Evolutionary conservation across 2,888 invertebrate species (phyloP).

Genomic region (Carabus problematicus): DNA sequence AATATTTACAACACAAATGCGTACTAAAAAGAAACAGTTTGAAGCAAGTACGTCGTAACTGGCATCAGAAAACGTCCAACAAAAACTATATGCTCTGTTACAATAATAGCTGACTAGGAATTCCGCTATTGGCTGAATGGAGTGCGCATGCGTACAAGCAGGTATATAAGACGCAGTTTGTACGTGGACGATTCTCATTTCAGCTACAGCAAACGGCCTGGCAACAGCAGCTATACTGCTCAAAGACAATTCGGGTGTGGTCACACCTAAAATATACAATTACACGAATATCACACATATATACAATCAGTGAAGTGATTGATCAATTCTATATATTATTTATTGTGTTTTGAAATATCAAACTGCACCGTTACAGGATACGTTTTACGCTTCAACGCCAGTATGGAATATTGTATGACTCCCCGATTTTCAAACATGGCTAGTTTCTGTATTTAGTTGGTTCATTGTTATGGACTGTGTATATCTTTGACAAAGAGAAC

Average conservation of each 20-base stretch:
- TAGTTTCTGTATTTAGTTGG: too few relatives aligned
- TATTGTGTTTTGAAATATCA: conserved; percentile 33
- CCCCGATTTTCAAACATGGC: too few relatives aligned
- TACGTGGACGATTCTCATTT: conserved; percentile 38
- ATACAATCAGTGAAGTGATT: conserved; percentile 37
- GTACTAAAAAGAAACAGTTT: conserved; percentile 40
- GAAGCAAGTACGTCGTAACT: conserved; percentile 43
- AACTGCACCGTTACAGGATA: conserved; percentile 10
- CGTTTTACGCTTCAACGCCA: too few relatives aligned
- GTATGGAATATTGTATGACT: too few relatives aligned
- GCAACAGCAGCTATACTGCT: too few relatives aligned
- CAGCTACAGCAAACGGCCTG: conserved; percentile 8
- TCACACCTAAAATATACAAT: conserved; percentile 29
- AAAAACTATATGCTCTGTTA: conserved; percentile 28
- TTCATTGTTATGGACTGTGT: too few relatives aligned
- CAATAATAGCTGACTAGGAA: conserved; percentile 42
- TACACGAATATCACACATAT: conserved; percentile 10
- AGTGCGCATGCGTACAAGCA: conserved; percentile 26
- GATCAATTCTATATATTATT: conserved; percentile 32
- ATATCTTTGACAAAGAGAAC: neutral
- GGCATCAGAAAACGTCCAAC: conserved; percentile 38
- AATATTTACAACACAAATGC: conserved; percentile 43
- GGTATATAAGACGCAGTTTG: conserved; percentile 30
- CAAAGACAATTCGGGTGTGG: too few relatives aligned
- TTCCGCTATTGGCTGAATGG: conserved; percentile 32